phyloP scores from a whole-genome alignment of 2,113 vertebrate species.

The Laterallus jamaicensis region DNA sequence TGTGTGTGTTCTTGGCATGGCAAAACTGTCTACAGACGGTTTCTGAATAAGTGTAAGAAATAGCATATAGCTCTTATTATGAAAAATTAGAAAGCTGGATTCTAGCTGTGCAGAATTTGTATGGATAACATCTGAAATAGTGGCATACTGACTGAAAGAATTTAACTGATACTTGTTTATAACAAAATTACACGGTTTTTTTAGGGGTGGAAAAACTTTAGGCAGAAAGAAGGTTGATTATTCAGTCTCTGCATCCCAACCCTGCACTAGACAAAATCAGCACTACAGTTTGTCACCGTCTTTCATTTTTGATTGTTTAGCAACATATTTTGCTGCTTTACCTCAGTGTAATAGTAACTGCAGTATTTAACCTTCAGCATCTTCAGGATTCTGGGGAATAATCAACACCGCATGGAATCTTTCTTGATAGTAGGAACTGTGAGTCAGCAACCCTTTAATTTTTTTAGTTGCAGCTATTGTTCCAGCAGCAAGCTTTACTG shows the following conservation, averaged over 20 bases:
- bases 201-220: neutral
- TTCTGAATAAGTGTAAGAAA: neutral
- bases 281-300: neutral
- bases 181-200: neutral
- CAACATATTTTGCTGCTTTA: neutral
- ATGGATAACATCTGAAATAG: neutral
- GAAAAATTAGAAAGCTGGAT: neutral
- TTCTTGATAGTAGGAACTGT: conserved; percentile 63
- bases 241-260: neutral
- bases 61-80: neutral
- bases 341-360: neutral
- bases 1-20: neutral
- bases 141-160: neutral
- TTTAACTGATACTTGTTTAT: neutral
- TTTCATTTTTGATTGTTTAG: neutral
- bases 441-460: conserved; percentile 76
- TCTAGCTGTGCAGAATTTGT: neutral
- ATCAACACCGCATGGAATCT: conserved; percentile 1
- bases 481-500: conserved; percentile 71
- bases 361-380: conserved; percentile 25
- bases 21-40: neutral
- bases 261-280: neutral
- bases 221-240: neutral
- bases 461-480: conserved; percentile 73
- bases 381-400: conserved; percentile 37